Evolutionary conservation across 2,113 vertebrate species (phyloP).

Genomic region (Hucho hucho): DNA sequence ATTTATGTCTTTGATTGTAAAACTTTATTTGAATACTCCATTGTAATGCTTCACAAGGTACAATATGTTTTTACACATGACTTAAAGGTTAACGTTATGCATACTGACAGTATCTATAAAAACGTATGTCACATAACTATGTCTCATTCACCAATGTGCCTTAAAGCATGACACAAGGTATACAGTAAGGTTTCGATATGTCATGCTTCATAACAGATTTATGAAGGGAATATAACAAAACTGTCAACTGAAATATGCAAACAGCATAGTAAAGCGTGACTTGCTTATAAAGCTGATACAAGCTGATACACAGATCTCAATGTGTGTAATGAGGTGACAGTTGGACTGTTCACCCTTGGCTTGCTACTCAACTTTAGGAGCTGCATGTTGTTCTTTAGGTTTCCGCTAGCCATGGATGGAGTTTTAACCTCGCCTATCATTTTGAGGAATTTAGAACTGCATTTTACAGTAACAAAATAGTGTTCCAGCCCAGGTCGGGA

Average conservation of each 20-base stretch:
- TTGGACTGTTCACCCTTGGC: conserved; percentile 7
- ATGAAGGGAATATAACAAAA: not conserved
- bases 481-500: not conserved
- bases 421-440: not conserved
- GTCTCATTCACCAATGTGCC: too few relatives aligned
- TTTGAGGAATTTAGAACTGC: too few relatives aligned
- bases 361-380: not conserved
- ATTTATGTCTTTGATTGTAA: not conserved
- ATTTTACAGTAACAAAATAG: not conserved
- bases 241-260: too few relatives aligned
- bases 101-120: too few relatives aligned
- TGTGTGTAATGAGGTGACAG: not conserved
- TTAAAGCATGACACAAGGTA: too few relatives aligned
- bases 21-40: not conserved
- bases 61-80: too few relatives aligned
- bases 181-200: not conserved
- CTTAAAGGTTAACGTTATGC: too few relatives aligned
- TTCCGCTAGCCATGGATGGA: not conserved
- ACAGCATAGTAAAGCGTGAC: too few relatives aligned
- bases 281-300: too few relatives aligned
- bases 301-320: not conserved
- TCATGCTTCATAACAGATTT: not conserved
- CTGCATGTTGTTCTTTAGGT: not conserved
- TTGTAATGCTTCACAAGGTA: too few relatives aligned
- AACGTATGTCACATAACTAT: too few relatives aligned